These are phyloP conservation scores for Drosophila neoperkinsi DNA, from an alignment of 2,888 invertebrate genomes.

Conservation along the genomic window DNA sequence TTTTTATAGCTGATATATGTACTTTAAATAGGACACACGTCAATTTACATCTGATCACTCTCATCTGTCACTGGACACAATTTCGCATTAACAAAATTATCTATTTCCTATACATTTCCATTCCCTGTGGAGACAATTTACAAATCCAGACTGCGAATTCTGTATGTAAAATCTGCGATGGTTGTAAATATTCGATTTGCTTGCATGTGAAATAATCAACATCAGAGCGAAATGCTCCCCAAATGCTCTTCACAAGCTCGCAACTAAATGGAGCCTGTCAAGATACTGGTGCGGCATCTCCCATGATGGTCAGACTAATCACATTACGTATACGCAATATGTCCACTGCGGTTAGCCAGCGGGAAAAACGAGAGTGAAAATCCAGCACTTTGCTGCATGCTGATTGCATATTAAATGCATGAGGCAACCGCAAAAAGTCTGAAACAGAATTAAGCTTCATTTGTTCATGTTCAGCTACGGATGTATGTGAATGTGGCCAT, in stretches of 20 bases:
- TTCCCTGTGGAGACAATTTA: slow-evolving; percentile 12
- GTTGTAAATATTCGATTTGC: slow-evolving; percentile 35
- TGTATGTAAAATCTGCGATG: slow-evolving; percentile 18
- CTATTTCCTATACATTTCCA: not conserved
- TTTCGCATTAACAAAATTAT: slow-evolving; percentile 23
- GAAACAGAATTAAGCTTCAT: slow-evolving; percentile 55
- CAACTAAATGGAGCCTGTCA: slow-evolving; percentile 13
- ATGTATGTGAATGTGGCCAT: slow-evolving; percentile 35
- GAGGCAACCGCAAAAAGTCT: slow-evolving; percentile 17
- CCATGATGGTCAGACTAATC: slow-evolving; percentile 43
- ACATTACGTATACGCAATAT: slow-evolving; percentile 66
- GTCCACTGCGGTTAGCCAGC: slow-evolving; percentile 13
- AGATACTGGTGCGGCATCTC: slow-evolving; percentile 19
- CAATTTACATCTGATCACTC: slow-evolving; percentile 7
- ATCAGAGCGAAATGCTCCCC: slow-evolving; percentile 52
- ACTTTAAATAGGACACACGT: not conserved
- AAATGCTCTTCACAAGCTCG: slow-evolving; percentile 37
- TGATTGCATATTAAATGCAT: slow-evolving; percentile 61
- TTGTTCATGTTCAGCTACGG: slow-evolving; percentile 30
- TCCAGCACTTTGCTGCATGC: slow-evolving; percentile 40
- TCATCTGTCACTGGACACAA: not conserved
- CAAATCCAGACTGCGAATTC: not conserved
- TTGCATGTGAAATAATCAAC: slow-evolving; percentile 44
- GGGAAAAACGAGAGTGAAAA: slow-evolving; percentile 4
- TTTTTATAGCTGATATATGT: not conserved